Base-by-base conservation (phyloP, 2,113 vertebrate genomes). In the Cinclus mexicanus region DNA sequence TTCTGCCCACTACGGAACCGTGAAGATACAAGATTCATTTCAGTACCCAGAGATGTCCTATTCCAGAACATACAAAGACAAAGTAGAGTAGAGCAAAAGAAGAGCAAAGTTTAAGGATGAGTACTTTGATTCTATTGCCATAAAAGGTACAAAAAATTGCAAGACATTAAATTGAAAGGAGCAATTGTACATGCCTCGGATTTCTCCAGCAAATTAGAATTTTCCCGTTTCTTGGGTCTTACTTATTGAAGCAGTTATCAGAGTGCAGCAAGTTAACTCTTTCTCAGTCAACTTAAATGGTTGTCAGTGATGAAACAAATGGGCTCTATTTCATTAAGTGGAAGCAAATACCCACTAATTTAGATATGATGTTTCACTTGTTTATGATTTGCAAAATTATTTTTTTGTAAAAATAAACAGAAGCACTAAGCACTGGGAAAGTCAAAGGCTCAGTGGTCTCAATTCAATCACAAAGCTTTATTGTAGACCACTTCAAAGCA, bases 31-130 rank as follows among this genome's bases (percentile, higher is more conserved):
- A 56, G 10, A 29, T 12, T 55, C 10, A 6, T 46, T 92, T 75
- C 35, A n/a, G 23, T 20, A 24, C 4, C 3, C 19, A 0, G 0
- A 60, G 26, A 28, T 53, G 37, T 39, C 22, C 42, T 2, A 0
- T 33, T 60, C 31, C n/a, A 91, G 59, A 89, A 78, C 28, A n/a
- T 5, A 26, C 21, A 4, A 29, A 8, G 46, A 6, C 14, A 26
- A 12, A 71, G n/a, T 17, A 37, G 33, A 81, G 37, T 20, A 60
- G 24, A 60, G 28, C 28, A 68, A 68, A 82, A 75, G 11, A 26
- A 80, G 18, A 86, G 6, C 22, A 39, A 79, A 75, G 21, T 37
- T 75, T 61, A 57, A 78, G 12, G 24, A 82, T 31, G 7, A 72
- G n/a, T 77, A 37, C 16, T 94, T 83, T 5, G 3, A 69, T 69